These are phyloP conservation scores for Momotus momota DNA, from an alignment of 2,797 vertebrate genomes.

Conservation along the genomic window DNA sequence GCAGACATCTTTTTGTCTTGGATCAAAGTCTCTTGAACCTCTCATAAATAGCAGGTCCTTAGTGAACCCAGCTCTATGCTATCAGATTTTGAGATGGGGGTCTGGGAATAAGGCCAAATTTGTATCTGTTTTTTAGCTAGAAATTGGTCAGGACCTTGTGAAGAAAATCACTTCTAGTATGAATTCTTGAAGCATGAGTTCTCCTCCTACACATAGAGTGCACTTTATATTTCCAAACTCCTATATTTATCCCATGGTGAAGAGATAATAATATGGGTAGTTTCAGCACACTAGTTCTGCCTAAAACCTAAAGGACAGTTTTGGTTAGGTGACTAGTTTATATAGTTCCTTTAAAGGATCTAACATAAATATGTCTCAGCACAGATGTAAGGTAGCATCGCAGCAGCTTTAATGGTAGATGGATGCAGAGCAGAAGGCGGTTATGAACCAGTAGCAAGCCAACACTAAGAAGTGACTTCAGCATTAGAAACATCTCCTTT, in stretches of 20 bases:
- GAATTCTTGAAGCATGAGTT: neutral
- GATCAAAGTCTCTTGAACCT: neutral
- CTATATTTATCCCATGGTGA: neutral
- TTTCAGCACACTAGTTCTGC: neutral
- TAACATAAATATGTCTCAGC: neutral
- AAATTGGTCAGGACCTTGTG: neutral
- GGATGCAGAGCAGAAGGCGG: neutral
- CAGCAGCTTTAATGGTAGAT: neutral
- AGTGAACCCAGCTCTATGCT: neutral
- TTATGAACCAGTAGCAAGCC: conserved; percentile 6
- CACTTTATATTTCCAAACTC: neutral
- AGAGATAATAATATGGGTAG: neutral
- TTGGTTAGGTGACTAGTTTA: neutral
- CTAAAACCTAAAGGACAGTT: neutral
- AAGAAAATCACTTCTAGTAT: neutral
- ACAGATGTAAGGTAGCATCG: neutral
- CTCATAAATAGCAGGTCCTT: neutral
- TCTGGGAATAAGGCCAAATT: neutral
- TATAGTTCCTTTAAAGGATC: neutral
- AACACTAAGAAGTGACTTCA: neutral
- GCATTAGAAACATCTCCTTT: neutral
- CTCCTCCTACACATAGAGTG: fast-evolving
- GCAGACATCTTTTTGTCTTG: neutral
- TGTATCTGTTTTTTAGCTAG: neutral
- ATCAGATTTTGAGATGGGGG: neutral